phyloP scores from a whole-genome alignment of 2,113 vertebrate genomes.

The Phalacrocorax pelagicus region DNA sequence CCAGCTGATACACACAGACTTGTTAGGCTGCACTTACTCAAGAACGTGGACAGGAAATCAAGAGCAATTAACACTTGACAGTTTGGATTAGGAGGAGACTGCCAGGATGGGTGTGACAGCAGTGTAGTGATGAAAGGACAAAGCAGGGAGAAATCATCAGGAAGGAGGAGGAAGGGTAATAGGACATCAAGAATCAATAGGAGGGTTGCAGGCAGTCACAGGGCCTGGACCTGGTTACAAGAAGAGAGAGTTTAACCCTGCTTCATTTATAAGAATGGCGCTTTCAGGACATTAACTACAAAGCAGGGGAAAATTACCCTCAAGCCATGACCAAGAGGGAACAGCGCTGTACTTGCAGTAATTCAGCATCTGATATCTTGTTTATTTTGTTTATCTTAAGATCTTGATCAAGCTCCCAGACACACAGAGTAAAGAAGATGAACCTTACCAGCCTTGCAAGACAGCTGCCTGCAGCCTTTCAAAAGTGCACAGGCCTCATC shows the following conservation, averaged over 20 bases:
- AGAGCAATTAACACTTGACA: constrained; percentile 1
- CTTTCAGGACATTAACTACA: background rate
- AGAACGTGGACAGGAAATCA: background rate
- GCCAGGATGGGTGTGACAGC: background rate
- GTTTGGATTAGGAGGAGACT: background rate
- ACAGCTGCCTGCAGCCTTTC: background rate
- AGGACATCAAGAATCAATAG: background rate
- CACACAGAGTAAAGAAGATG: background rate
- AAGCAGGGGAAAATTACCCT: background rate
- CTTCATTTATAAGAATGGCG: background rate
- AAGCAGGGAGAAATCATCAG: background rate
- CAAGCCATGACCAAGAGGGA: background rate
- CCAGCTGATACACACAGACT: background rate
- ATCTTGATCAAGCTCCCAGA: background rate
- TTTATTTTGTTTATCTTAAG: background rate
- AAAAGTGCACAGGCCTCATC: rapidly evolving
- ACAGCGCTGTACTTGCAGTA: background rate
- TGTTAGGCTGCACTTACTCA: background rate
- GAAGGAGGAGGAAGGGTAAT: background rate
- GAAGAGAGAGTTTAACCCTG: background rate
- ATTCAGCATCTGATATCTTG: background rate
- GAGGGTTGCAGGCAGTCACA: background rate
- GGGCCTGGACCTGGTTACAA: background rate
- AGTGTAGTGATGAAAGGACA: background rate
- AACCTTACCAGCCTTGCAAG: background rate